Conservation (phyloP, 53 echinoderm and acorn worm genomes). For the Actinopyga echinites region DNA sequence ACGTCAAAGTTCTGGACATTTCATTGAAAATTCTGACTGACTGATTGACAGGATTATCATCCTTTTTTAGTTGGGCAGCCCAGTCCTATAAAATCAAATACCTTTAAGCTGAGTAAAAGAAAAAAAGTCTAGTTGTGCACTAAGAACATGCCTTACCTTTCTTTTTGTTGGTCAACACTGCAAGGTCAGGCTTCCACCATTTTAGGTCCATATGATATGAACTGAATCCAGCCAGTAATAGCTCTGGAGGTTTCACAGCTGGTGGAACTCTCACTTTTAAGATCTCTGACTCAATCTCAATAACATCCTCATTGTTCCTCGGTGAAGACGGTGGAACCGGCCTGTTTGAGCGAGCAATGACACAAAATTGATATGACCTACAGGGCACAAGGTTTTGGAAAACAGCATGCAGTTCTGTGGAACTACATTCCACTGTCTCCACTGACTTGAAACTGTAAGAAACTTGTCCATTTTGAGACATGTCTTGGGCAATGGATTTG, state of each 20-base stretch:
- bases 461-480: background rate
- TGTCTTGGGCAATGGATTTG: background rate
- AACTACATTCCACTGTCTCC: background rate
- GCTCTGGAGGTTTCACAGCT: constrained; percentile 43
- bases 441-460: background rate
- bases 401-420: background rate
- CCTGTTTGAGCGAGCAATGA: background rate
- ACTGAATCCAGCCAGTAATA: constrained; percentile 67
- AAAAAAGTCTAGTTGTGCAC: background rate
- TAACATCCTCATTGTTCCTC: constrained; percentile 35
- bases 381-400: constrained; percentile 17
- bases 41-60: no score
- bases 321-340: background rate
- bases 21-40: no score
- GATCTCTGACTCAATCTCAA: constrained; percentile 66
- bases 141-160: background rate
- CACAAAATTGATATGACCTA: background rate
- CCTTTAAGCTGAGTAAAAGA: background rate
- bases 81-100: no score
- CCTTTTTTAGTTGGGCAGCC: no score
- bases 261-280: constrained; percentile 64
- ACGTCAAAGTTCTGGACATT: no score
- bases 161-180: constrained; percentile 22
- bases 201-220: constrained; percentile 70
- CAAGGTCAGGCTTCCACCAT: constrained; percentile 76